phyloP scores from a whole-genome alignment of 23 tunicate genomes.

The Styela clava region DNA sequence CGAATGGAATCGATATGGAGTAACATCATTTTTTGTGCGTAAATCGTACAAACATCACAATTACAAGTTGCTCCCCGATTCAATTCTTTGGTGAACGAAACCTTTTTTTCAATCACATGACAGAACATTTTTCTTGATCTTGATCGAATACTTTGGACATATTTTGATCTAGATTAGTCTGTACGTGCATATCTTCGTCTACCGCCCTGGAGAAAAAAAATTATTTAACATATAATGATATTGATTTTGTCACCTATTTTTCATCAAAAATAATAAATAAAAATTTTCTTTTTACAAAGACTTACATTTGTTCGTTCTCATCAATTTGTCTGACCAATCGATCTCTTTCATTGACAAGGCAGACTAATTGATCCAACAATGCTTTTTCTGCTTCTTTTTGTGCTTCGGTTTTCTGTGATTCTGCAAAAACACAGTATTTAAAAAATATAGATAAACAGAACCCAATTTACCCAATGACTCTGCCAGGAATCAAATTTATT shows the following conservation, averaged over 20 bases:
- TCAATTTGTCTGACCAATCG: conserved; percentile 46
- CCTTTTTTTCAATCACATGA: no score
- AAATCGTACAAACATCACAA: no score
- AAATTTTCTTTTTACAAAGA: conserved; percentile 1
- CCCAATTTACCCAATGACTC: no score
- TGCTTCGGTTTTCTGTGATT: conserved; percentile 57
- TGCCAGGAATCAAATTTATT: no score
- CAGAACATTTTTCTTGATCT: conserved; percentile 63
- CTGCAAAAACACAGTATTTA: conserved; percentile 20
- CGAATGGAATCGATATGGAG: no score
- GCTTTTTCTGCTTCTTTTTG: conserved; percentile 55
- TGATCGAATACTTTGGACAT: conserved; percentile 55
- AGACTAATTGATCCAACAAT: conserved; percentile 58
- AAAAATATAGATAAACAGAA: not conserved
- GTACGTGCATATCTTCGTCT: conserved; percentile 78
- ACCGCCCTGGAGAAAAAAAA: conserved; percentile 45
- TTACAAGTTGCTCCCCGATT: no score
- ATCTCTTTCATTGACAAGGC: conserved; percentile 69
- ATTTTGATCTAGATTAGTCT: conserved; percentile 66
- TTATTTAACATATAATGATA: no score
- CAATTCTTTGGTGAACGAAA: no score
- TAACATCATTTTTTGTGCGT: no score
- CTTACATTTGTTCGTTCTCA: conserved; percentile 85
- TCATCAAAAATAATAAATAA: not conserved
- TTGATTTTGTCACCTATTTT: no score